phyloP scores from a whole-genome alignment of 2,113 vertebrate genomes.

The Chrysemys picta region DNA sequence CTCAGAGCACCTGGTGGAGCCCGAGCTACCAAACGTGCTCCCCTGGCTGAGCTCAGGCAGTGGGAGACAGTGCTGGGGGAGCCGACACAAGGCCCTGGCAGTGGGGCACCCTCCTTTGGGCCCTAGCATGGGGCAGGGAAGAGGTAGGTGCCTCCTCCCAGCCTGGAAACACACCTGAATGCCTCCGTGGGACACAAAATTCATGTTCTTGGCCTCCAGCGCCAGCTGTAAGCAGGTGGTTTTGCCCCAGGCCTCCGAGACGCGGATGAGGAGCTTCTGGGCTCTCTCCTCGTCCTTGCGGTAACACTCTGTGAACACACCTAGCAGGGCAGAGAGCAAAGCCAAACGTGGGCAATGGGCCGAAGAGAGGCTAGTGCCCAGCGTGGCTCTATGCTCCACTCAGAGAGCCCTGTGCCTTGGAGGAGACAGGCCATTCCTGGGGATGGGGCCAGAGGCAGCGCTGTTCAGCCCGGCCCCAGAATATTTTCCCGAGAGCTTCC shows the following conservation, averaged over 20 bases:
- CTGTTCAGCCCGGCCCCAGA: not conserved
- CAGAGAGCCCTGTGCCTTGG: not conserved
- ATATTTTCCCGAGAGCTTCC: not conserved
- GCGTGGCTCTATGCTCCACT: accelerated
- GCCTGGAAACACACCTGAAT: conserved; percentile 86
- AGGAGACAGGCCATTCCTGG: not conserved
- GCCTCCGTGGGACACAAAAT: conserved; percentile 91
- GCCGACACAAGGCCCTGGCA: accelerated
- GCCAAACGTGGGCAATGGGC: not conserved
- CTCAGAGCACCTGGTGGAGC: not conserved
- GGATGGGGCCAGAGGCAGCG: not conserved
- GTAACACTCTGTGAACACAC: conserved; percentile 91
- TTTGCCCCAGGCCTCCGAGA: conserved; percentile 90
- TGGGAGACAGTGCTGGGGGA: accelerated
- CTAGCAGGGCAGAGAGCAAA: conserved; percentile 18
- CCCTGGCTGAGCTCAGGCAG: not conserved
- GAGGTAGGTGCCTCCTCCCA: too few relatives aligned
- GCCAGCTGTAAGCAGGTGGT: conserved; percentile 92
- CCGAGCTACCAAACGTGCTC: not conserved
- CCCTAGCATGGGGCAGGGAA: not conserved
- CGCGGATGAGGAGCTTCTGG: conserved; percentile 87
- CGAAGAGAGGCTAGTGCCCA: not conserved
- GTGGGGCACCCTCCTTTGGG: too few relatives aligned
- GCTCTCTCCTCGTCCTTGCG: conserved; percentile 85
- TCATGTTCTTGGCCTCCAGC: conserved; percentile 90